Evolutionary conservation across 2,113 vertebrate species (phyloP).

Genomic region (Microtus richardsoni): DNA sequence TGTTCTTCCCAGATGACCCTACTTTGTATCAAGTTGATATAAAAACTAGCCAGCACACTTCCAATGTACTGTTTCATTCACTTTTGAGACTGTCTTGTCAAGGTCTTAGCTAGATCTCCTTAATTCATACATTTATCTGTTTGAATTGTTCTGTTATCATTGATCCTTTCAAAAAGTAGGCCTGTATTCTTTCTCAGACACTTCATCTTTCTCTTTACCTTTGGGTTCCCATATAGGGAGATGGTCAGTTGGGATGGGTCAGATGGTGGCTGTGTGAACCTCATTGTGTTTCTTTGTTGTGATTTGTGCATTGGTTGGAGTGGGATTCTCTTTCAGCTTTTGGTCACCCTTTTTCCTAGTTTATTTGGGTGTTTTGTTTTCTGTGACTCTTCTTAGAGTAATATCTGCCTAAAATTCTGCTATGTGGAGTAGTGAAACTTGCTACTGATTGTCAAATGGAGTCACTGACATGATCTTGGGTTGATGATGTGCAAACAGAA

Average conservation of each 20-base stretch:
- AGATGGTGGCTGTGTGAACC: neutral
- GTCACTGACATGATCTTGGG: neutral
- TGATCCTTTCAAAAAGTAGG: neutral
- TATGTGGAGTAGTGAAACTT: neutral
- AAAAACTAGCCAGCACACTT: neutral
- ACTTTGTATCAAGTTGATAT: neutral
- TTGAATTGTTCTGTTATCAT: neutral
- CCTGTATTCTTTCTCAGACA: neutral
- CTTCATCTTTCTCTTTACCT: neutral
- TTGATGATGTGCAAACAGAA: neutral
- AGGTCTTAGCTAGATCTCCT: neutral
- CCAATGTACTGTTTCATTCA: neutral
- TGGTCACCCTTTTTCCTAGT: neutral
- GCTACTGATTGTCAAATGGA: neutral
- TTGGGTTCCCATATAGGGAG: neutral
- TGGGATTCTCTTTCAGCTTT: neutral
- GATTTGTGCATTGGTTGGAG: neutral
- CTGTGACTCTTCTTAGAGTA: neutral
- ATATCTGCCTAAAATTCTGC: neutral
- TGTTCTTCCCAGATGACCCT: neutral
- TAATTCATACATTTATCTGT: neutral
- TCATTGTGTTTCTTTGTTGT: neutral
- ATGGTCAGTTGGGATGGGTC: neutral
- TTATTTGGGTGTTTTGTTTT: neutral
- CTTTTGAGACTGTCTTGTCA: neutral